phyloP scores from a whole-genome alignment of 2,797 vertebrate genomes.

The Percopsis omiscomaycus region DNA sequence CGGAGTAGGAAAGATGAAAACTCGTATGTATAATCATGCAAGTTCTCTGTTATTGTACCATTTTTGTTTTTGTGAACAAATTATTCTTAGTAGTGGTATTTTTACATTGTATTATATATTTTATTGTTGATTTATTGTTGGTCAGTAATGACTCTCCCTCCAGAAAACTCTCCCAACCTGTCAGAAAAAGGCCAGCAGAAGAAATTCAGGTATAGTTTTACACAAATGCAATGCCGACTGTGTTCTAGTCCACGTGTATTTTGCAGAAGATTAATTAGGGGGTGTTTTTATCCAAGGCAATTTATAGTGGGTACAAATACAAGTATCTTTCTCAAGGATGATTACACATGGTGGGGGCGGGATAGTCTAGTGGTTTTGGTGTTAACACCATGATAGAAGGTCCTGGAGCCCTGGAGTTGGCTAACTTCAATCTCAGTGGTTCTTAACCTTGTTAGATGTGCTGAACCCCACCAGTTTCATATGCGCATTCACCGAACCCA shows the following conservation, averaged over 20 bases:
- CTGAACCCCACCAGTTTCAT: too few species aligned
- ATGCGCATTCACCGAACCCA: too few species aligned
- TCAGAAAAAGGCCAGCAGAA: constrained; percentile 67
- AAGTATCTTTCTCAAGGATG: too few species aligned
- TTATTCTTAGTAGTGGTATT: background rate
- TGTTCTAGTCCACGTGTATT: background rate
- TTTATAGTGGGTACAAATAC: too few species aligned
- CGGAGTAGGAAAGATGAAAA: constrained; percentile 71
- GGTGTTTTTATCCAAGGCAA: too few species aligned
- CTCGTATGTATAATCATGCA: constrained; percentile 73
- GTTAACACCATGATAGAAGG: too few species aligned
- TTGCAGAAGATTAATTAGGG: background rate
- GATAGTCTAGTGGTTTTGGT: too few species aligned
- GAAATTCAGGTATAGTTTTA: constrained; percentile 65
- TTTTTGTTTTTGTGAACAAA: too few species aligned
- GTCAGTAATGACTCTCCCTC: constrained; percentile 63
- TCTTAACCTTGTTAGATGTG: too few species aligned
- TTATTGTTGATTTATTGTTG: constrained; percentile 6
- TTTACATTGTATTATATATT: background rate
- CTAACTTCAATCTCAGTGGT: too few species aligned
- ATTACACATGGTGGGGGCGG: too few species aligned
- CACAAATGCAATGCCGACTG: background rate
- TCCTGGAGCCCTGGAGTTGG: too few species aligned
- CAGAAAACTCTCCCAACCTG: constrained; percentile 59
- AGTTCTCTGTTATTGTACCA: background rate